Conservation (phyloP, 2,113 vertebrate genomes). For the Piprites chloris region DNA sequence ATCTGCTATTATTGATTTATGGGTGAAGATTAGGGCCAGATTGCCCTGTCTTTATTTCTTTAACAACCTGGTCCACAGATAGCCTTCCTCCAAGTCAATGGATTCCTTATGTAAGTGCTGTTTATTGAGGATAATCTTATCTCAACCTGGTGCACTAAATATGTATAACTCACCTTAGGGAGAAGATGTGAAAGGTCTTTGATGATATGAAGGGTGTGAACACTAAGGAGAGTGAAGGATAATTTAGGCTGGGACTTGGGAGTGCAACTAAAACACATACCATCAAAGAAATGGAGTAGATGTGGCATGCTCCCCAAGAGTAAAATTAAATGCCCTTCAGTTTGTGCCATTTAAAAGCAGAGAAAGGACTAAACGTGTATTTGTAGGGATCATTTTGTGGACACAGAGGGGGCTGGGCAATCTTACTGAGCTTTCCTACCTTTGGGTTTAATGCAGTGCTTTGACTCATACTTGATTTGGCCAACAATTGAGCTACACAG, state of each 20-base stretch:
- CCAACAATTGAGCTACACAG: not conserved
- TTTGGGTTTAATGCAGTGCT: not conserved
- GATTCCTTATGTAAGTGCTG: not conserved
- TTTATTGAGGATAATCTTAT: slow-evolving; percentile 48
- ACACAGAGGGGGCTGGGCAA: not conserved
- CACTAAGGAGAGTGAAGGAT: slow-evolving; percentile 49
- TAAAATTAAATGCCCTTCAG: slow-evolving; percentile 9
- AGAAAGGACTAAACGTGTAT: not conserved
- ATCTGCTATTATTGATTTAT: slow-evolving; percentile 33
- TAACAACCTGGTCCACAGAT: slow-evolving; percentile 7
- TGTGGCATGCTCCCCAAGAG: not conserved
- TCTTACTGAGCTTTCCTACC: not conserved
- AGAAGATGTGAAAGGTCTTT: slow-evolving; percentile 41
- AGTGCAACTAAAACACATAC: not conserved
- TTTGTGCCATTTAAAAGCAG: not conserved
- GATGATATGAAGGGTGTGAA: slow-evolving; percentile 61
- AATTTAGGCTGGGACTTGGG: slow-evolving; percentile 59
- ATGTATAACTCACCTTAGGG: slow-evolving; percentile 47
- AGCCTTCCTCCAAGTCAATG: slow-evolving; percentile 31
- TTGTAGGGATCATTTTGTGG: not conserved
- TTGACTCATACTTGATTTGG: not conserved
- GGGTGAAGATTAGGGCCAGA: slow-evolving; percentile 39
- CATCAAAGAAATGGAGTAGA: slow-evolving; percentile 4
- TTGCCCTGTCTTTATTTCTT: slow-evolving; percentile 23
- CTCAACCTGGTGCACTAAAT: slow-evolving; percentile 29